Evolutionary conservation across 2,888 invertebrate genomes (phyloP), one percentile per base, ranked within the genome.

Genomic region (Cotesia congregata): DNA sequence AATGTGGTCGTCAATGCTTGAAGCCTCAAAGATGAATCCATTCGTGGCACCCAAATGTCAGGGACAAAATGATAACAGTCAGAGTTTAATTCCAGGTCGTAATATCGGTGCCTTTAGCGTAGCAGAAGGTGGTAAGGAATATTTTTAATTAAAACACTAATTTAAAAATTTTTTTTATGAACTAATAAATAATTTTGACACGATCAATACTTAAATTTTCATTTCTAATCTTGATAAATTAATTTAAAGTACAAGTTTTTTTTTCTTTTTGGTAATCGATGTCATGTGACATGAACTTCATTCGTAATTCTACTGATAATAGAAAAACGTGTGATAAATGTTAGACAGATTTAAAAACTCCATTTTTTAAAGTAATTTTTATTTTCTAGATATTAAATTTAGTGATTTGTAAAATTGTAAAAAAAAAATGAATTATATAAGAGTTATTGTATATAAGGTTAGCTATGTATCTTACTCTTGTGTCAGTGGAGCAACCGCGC

Each of bases 1-100:
- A 82, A 90, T 90, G 90, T 89, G 88, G 86, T 88, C 90, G 77
- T 89, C 90, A 40, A 83, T 90, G 80, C 81, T 90, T 81, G 91
- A 91, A 83, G 84, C 88, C 68, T 89, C 89, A 7, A 90, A 90
- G 85, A 85, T 82, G 84, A 90, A 87, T 81, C 90, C 90, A n/a
- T 90, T 90, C 80, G 84, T 85, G 67, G 88, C 83, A 81, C 89
- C 88, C 61, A 87, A 87, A 79, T 90, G 89, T 87, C 90, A 90
- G 82, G 86, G 86, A 67, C 84, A 85, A 5, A 82, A 80, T 75
- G 82, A 86, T 78, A 80, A 84, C 59, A 79, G 74, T 60, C 88
- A 87, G 75, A 79, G 84, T 17, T 83, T 90, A 40, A 87, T 90
- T 71, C 85, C 86, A 64, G 86, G 88, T 72, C 87, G 90, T 67